Conservation (phyloP, 2,113 vertebrate species). For the Noturus placidus region DNA sequence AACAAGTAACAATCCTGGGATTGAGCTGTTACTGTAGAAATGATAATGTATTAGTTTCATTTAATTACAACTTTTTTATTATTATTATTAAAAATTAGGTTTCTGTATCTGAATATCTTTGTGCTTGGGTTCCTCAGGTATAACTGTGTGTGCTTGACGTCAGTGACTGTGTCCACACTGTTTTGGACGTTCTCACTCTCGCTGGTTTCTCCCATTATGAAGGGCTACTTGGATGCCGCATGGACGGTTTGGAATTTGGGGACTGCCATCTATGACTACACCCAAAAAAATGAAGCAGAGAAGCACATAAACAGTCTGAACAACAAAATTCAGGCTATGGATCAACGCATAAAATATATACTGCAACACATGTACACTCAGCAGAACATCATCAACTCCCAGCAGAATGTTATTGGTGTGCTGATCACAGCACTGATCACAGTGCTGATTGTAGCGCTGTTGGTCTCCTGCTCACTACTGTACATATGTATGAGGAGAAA, state of each 20-base stretch:
- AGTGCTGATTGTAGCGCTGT: neutral
- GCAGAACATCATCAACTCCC: neutral
- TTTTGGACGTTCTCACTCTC: neutral
- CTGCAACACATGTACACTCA: accelerated
- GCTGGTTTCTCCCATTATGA: neutral
- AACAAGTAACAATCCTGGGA: neutral
- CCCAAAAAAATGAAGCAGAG: neutral
- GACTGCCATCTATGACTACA: neutral
- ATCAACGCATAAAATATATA: no score
- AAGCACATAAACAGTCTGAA: neutral
- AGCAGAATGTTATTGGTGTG: neutral
- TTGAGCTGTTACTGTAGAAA: neutral
- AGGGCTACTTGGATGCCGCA: no score
- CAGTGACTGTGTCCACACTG: neutral
- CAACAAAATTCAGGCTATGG: neutral
- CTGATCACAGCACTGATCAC: neutral
- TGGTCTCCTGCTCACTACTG: neutral
- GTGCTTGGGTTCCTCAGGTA: neutral
- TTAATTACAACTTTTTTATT: no score
- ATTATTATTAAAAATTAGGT: neutral
- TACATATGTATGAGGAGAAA: neutral
- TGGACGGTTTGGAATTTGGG: accelerated
- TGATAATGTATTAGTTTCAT: neutral
- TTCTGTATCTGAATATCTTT: neutral
- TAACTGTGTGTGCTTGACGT: neutral